Evolutionary conservation across 2,113 vertebrate species (phyloP).

Genomic region (Sylvilagus bachmani): DNA sequence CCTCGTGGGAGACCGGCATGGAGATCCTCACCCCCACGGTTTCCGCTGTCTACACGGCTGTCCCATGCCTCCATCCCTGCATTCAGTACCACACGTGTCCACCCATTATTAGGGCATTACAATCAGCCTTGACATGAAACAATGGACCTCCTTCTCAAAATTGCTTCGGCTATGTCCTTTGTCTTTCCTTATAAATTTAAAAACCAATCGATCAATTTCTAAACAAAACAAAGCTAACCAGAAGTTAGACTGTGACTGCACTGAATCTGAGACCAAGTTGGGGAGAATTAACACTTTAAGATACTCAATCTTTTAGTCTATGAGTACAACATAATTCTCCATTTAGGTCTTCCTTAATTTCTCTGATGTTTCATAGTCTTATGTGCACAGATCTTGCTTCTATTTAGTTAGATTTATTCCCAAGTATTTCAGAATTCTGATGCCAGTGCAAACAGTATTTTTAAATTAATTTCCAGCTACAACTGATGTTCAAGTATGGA

Average conservation of each 20-base stretch:
- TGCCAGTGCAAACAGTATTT: neutral
- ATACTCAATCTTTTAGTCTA: neutral
- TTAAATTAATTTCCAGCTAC: neutral
- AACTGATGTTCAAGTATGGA: neutral
- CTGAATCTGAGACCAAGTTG: neutral
- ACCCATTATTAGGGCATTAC: neutral
- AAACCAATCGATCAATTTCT: neutral
- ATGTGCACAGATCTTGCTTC: neutral
- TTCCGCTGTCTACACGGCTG: rapidly evolving
- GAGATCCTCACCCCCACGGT: too few species aligned
- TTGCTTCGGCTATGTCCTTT: neutral
- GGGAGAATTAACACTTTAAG: neutral
- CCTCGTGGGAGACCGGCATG: too few species aligned
- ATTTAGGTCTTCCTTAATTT: neutral
- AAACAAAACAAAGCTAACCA: neutral
- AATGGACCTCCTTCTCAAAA: neutral
- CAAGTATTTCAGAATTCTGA: neutral
- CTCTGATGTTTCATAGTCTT: neutral
- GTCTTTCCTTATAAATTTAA: neutral
- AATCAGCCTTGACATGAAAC: neutral
- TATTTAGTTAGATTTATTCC: neutral
- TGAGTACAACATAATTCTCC: neutral
- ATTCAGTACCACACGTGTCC: too few species aligned
- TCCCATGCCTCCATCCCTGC: too few species aligned
- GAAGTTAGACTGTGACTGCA: neutral